Base-by-base conservation (phyloP, 2,113 vertebrate species). In the Nicator chloris region DNA sequence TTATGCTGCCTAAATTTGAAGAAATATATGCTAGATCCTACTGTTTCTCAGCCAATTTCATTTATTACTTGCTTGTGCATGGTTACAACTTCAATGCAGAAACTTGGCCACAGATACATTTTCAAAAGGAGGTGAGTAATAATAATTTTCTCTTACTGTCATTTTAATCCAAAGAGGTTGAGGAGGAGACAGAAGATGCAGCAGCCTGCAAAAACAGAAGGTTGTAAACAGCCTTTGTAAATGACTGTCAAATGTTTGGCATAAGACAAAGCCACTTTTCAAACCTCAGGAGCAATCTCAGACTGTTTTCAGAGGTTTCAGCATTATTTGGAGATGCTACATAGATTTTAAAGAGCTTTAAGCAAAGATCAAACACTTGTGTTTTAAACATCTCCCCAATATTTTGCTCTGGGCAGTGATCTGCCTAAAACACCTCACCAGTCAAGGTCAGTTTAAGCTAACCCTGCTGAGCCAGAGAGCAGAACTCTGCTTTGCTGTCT, bases 61-160 rank as follows among this genome's bases (percentile, higher is more conserved):
- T 99, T 87, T 98, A 98, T 95, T 97, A 97, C 69, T 70, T 99
- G 93, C 98, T 99, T 26, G 79, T 98, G 23, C 96, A 97, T 6
- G 99, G 99, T 37, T 99, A 99, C 97, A 98, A 98, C 92, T 99
- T 99, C 91, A 98, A 98, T 23, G 60, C 91, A 11, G 96, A 97
- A 33, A 98, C 97, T 49, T 99, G 99, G 99, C 96, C 98, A 75
- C 97, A 96, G 40, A 99, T 99, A 78, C 59, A 76, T 37, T 99
- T 99, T 96, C 92, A 98, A 94, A 98, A 97, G 95, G 95, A 99
- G 98, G 99, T 99, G 96, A 97, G 97, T 96, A 83, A 50, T 26
- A 79, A 37, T 64, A 0, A 42, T 57, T 90, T 80, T 56, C 30
- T 94, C 22, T 59, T 86, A 44, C 33, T 86, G 20, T 63, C 45